A percentile compares a stretch with the other conserved stretches of the same genome.
Evolutionary conservation across 1,140 invertebrate species (phyloP).

Genomic region (Panagrolaimus sp.): DNA sequence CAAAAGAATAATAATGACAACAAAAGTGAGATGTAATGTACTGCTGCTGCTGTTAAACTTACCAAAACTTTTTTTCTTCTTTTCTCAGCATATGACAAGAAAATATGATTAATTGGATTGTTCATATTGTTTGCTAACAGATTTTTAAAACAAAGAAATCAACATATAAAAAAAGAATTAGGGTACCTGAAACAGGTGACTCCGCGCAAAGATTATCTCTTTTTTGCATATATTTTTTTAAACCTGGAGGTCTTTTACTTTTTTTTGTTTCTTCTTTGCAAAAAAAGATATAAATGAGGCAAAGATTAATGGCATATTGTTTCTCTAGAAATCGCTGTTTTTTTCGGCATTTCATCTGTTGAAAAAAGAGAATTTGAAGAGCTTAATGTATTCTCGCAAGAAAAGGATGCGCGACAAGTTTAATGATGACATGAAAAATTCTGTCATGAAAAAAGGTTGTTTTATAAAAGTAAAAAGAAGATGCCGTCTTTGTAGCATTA

Average conservation of each 20-base stretch:
- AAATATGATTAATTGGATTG: slow-evolving; percentile 8
- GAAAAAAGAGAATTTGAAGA: neutral
- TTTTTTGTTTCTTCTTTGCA: too few species aligned
- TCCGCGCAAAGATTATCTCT: neutral
- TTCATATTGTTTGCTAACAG: neutral
- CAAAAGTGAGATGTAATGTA: too few species aligned
- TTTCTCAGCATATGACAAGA: too few species aligned
- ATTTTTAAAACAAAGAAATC: neutral
- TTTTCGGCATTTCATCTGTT: slow-evolving; percentile 2
- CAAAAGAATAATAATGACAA: too few species aligned
- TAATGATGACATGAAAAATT: slow-evolving; percentile 8
- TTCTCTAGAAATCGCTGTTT: neutral
- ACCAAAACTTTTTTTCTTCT: too few species aligned
- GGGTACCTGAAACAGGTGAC: neutral
- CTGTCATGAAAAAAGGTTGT: too few species aligned
- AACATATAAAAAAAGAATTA: neutral
- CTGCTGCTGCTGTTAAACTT: too few species aligned
- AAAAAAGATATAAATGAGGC: too few species aligned
- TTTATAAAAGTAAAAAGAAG: neutral
- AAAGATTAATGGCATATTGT: neutral
- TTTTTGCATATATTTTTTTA: neutral
- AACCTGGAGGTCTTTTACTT: too few species aligned
- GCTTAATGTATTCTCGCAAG: slow-evolving; percentile 10
- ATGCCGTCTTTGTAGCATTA: slow-evolving; percentile 7
- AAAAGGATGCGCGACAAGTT: slow-evolving; percentile 13